Percentiles rank a stretch among this genome's conserved stretches.
These are phyloP conservation scores for Heliothis subflexa DNA, from an alignment of 1,140 invertebrate genomes.

Conservation along the genomic window DNA sequence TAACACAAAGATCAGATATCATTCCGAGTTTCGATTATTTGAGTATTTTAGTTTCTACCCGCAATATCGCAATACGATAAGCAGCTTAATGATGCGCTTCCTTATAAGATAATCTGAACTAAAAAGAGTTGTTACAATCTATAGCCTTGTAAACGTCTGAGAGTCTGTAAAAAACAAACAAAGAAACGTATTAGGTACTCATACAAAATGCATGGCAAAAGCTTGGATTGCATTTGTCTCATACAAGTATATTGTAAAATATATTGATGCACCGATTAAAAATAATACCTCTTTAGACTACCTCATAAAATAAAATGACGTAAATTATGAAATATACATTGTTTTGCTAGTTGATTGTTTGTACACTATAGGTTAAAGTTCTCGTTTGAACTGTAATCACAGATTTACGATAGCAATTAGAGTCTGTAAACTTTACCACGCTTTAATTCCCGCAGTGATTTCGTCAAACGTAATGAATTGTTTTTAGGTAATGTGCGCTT, in stretches of 20 bases:
- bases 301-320: not conserved
- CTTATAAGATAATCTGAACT: not conserved
- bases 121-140: not conserved
- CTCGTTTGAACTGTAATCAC: not conserved
- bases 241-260: no score
- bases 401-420: not conserved
- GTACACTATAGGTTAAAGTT: not conserved
- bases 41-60: not conserved
- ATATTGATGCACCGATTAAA: no score
- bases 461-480: conserved; percentile 2
- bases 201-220: not conserved
- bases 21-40: not conserved
- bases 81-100: not conserved
- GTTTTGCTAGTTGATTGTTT: not conserved
- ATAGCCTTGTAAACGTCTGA: not conserved
- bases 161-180: not conserved
- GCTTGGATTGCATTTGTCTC: not conserved
- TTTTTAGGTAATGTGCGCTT: not conserved
- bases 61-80: not conserved
- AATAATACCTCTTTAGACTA: not conserved
- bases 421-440: conserved; percentile 16
- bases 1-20: not conserved
- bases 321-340: not conserved
- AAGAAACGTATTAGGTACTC: not conserved
- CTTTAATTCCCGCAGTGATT: conserved; percentile 13